Base-by-base conservation (phyloP, 2,113 vertebrate species). In the Harpagus bidentatus region DNA sequence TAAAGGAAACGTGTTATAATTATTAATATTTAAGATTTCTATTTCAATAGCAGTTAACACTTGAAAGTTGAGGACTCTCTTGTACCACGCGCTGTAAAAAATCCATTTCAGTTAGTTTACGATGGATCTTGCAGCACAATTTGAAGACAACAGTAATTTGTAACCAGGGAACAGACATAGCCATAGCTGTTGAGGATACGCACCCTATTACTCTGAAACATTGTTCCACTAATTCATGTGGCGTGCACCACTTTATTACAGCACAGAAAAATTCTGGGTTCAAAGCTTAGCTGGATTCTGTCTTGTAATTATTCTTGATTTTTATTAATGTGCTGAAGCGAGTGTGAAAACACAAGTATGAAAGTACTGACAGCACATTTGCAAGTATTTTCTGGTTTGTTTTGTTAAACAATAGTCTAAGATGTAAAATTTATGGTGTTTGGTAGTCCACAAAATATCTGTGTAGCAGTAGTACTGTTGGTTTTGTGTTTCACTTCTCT, bases 171-270 rank as follows among this genome's bases (percentile, higher is more conserved):
- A 90, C 48, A 90, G 66, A 38, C 8, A 6, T 14, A 52, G 42
- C 19, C 19, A 22, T 38, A 65, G 66, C 20, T 82, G 84, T 86
- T 95, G 87, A 97, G 93, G 86, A 71, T 95, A 92, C 13, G 15
- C 87, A 92, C 91, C 83, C 96, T 67, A 16, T 55, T 84, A 34
- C 55, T 86, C 38, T 38, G 53, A 86, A 90, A 83, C 45, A 78
- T 67, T 81, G 80, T 92, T 97, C 88, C 62, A 92, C 67, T 95
- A 70, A 87, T 86, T 97, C 90, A 95, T 82, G 79, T 80, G 59
- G 91, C 17, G 2, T 38, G 59, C 59, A n/a, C 78, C 95, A 70
- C 85, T 97, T 92, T n/a, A 62, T 55, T 81, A 59, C 14, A 74
- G 29, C 69, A 55, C 5, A 11, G 88, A 94, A 91, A 91, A 95